phyloP scores from a whole-genome alignment of 2,888 invertebrate species.

The Dryococelus australis region DNA sequence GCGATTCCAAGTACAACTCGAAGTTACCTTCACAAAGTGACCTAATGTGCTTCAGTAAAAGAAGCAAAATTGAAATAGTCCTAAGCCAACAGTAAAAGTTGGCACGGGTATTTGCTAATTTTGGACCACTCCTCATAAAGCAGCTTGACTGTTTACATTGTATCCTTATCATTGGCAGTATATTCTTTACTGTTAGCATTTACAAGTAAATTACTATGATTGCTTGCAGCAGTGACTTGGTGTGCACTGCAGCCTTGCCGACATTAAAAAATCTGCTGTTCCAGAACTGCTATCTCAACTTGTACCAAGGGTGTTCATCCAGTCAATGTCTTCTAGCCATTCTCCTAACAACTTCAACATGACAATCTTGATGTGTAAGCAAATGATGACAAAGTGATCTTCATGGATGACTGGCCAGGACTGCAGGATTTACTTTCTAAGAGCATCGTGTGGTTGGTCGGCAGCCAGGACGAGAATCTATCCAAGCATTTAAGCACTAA shows the following conservation, averaged over 20 bases:
- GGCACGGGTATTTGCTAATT: background rate
- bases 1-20: constrained; percentile 33
- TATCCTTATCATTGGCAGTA: too few relatives aligned
- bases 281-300: constrained; percentile 18
- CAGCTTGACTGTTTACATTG: too few relatives aligned
- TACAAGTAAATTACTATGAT: background rate
- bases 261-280: constrained; percentile 28
- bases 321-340: background rate
- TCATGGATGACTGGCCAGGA: constrained; percentile 19
- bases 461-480: constrained; percentile 30
- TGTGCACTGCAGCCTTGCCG: constrained; percentile 13
- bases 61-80: background rate
- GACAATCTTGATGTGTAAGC: constrained; percentile 29
- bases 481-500: background rate
- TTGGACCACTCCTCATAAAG: background rate
- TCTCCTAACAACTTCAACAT: background rate
- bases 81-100: background rate
- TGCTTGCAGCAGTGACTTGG: constrained; percentile 25
- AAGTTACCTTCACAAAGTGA: constrained; percentile 21
- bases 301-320: constrained; percentile 26
- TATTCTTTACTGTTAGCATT: constrained; percentile 19
- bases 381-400: constrained; percentile 30
- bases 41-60: background rate
- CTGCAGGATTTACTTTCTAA: constrained; percentile 28
- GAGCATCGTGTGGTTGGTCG: constrained; percentile 29